A percentile compares a stretch with the other conserved stretches of the same genome.
These are phyloP conservation scores for Alviniconcha strummeri DNA, from an alignment of 2,888 invertebrate species.

Conservation along the genomic window DNA sequence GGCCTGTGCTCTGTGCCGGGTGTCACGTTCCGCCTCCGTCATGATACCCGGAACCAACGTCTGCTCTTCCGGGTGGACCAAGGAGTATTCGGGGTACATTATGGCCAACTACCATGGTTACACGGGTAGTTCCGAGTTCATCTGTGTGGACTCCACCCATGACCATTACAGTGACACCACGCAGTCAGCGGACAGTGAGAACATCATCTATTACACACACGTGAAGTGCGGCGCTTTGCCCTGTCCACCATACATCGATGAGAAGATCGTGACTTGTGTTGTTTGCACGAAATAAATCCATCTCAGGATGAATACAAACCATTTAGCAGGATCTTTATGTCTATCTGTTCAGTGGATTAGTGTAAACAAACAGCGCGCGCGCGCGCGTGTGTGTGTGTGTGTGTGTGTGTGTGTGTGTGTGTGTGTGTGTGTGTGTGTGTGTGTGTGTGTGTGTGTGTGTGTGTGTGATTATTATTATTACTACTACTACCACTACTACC, in stretches of 20 bases:
- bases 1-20: conserved; percentile 16
- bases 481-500: too few relatives aligned
- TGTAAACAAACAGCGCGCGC: too few relatives aligned
- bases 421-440: not conserved
- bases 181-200: not conserved
- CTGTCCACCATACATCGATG: conserved; percentile 17
- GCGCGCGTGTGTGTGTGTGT: too few relatives aligned
- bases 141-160: conserved; percentile 1
- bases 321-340: too few relatives aligned
- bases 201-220: not conserved
- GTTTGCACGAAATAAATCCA: conserved; percentile 3
- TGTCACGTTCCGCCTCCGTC: not conserved
- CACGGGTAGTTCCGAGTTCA: not conserved
- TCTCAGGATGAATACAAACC: too few relatives aligned
- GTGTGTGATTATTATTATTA: too few relatives aligned
- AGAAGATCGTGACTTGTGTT: not conserved
- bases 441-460: not conserved
- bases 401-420: not conserved
- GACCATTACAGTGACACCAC: not conserved
- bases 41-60: conserved; percentile 14
- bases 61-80: not conserved
- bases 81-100: not conserved
- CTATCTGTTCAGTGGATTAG: too few relatives aligned
- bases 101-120: not conserved
- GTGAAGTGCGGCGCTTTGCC: conserved; percentile 8